Base-by-base conservation (phyloP, 2,888 invertebrate genomes). In the Polyommatus icarus region DNA sequence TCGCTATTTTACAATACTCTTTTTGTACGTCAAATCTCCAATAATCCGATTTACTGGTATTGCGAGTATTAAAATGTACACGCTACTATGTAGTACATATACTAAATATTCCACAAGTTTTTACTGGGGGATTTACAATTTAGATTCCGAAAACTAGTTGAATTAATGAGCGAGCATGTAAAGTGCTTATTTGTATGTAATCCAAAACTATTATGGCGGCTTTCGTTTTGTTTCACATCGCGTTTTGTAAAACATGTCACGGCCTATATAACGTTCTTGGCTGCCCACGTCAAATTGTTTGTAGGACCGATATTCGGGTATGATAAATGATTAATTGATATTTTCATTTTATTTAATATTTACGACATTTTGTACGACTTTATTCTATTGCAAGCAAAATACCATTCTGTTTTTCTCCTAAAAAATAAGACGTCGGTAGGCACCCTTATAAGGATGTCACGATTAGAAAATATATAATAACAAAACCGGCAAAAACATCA, bases 121-220 rank as follows among this genome's bases (percentile, higher is more conserved):
- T 71, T 73, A 77, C 75, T 75, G 78, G 71, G 67, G 78, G 78
- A 78, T 76, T 54, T 54, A 54, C 54, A 54, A 54, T 54, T 54
- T 54, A 54, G 54, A 54, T 54, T 54, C 18, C 5, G 54, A 18
- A 54, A 54, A 54, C 54, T 54, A 54, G 54, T 54, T 54, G 54
- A 54, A 54, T 54, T 54, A 54, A 54, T 54, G 54, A 54, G 54
- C 18, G 54, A 54, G 54, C 54, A 54, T 54, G 54, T 54, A 18
- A 54, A 54, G 54, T 54, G 54, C 54, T 54, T 54, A 18, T 18
- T 54, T 54, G 3, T 54, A 7, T 50, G 54, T 54, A 54, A 54
- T 54, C 54, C 54, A 54, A 54, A 54, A 54, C 54, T 54, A 54
- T 54, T 54, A 54, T 54, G 54, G 18, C 54, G 18, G 54, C 54